These are phyloP conservation scores for Callaeas wilsoni DNA, from an alignment of 2,113 vertebrate genomes.

Conservation along the genomic window DNA sequence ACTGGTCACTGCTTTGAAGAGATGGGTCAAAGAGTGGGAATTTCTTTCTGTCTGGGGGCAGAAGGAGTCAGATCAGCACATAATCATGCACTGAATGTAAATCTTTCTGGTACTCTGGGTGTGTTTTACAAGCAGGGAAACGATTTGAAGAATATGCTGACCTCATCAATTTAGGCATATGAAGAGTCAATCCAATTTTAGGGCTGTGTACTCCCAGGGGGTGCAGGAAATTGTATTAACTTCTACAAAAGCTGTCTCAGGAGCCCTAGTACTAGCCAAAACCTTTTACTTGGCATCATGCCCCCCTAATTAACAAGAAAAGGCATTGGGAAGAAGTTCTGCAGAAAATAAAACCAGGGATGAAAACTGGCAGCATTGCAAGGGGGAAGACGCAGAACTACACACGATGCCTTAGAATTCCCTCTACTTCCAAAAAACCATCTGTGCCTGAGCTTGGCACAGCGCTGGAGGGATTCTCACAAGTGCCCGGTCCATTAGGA, in stretches of 20 bases:
- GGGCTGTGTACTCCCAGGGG: not conserved
- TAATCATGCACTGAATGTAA: not conserved
- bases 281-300: not conserved
- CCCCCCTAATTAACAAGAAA: constrained; percentile 4
- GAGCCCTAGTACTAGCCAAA: constrained; percentile 2
- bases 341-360: not conserved
- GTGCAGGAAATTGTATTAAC: not conserved
- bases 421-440: not conserved
- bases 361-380: not conserved
- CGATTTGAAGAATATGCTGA: not conserved
- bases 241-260: constrained; percentile 10
- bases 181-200: constrained; percentile 27
- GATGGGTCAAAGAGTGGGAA: not conserved
- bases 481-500: not conserved
- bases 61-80: not conserved
- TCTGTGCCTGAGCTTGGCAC: not conserved
- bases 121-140: constrained; percentile 1
- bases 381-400: not conserved
- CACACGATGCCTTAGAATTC: not conserved
- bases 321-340: not conserved
- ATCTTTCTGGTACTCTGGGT: not conserved
- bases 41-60: not conserved
- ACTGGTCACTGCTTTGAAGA: not conserved
- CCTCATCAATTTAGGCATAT: not conserved
- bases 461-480: not conserved